Evolutionary conservation across 2,797 vertebrate species (phyloP), one percentile per base, ranked within the genome.

Genomic region (Chaetophractus vellerosus): DNA sequence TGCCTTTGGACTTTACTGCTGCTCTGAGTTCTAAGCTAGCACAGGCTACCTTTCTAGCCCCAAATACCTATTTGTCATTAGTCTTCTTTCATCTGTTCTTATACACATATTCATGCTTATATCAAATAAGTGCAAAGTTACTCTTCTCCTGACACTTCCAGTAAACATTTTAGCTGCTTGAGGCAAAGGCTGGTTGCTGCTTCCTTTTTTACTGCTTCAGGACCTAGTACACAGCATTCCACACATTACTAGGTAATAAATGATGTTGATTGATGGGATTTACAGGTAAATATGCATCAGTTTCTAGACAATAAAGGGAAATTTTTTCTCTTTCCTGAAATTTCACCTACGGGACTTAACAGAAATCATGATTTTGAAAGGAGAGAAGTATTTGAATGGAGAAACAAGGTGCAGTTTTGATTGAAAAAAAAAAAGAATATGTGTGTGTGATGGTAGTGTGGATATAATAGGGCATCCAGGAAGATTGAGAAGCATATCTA

Each of bases 241-340:
- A 76, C 80, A 59, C 9, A 7, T 80, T 69, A 48, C 66, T 66
- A 86, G 48, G 71, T 86, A 93, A 52, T 68, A 78, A 95, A 33
- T 14, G 28, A 74, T 85, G 41, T 16, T 83, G 87, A 85, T 31
- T 72, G 79, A 80, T 84, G n/a, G 61, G 50, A 78, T 88, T 95
- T 89, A 71, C n/a, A 84, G 64, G 28, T 66, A 75, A 80, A 92
- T 90, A 61, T 71, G 38, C 36, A 85, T 66, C 36, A 1, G n/a
- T 61, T 88, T 90, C 68, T 82, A 82, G 84, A 75, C 50, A 95
- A 52, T 36, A 76, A 86, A 19, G 45, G 7, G 9, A 15, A 69
- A 74, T 45, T 33, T 68, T 1, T 55, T 81, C 68, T 68, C 38
- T 48, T 50, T 18, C 28, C 63, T 83, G 38, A 79, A 68, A 74